phyloP scores from a whole-genome alignment of 2,888 invertebrate species.

The Tethea ocularis region DNA sequence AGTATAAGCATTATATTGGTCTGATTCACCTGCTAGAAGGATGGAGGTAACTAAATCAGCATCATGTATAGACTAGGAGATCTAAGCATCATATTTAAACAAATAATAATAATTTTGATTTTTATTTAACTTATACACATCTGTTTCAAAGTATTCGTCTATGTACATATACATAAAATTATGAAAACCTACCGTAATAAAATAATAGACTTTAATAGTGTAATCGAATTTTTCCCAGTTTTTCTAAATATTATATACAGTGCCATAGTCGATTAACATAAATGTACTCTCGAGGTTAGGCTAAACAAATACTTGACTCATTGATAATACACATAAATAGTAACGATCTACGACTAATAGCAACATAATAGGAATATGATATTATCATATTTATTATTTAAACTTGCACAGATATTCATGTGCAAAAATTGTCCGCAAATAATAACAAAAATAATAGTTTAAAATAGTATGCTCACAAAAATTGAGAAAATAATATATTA shows the following conservation, averaged over 20 bases:
- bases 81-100: constrained; percentile 22
- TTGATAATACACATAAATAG: constrained; percentile 17
- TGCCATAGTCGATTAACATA: constrained; percentile 27
- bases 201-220: constrained; percentile 59
- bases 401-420: constrained; percentile 2
- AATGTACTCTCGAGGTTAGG: constrained; percentile 22
- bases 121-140: constrained; percentile 76
- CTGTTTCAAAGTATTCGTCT: constrained; percentile 60
- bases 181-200: constrained; percentile 68
- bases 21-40: too few relatives aligned
- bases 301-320: constrained; percentile 22
- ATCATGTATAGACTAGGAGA: neutral
- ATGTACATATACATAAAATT: constrained; percentile 73
- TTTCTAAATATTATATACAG: constrained; percentile 44
- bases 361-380: constrained; percentile 6
- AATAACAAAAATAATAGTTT: constrained; percentile 1
- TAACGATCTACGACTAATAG: constrained; percentile 4
- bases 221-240: constrained; percentile 24
- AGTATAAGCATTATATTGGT: too few relatives aligned
- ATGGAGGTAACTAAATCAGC: too few relatives aligned
- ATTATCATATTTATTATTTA: constrained; percentile 3
- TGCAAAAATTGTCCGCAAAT: neutral
- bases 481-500: constrained; percentile 27
- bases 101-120: constrained; percentile 37
- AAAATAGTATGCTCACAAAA: constrained; percentile 13